Evolutionary conservation across 1,140 invertebrate species (phyloP).

Genomic region (Eupeodes corollae): DNA sequence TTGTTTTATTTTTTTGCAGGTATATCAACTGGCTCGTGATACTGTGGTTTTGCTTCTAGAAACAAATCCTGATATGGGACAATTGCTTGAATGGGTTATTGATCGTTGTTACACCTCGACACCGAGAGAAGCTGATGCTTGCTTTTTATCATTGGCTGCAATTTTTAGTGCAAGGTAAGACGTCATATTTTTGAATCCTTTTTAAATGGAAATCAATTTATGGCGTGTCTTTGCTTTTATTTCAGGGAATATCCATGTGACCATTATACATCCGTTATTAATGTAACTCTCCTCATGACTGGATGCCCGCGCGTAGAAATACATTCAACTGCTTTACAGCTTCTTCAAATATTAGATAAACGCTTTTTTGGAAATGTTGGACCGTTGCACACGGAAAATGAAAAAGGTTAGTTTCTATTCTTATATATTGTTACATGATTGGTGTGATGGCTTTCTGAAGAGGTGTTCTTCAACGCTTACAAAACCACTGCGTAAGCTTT

Average conservation of each 20-base stretch:
- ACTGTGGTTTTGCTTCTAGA: slow-evolving; percentile 89
- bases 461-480: too few relatives aligned
- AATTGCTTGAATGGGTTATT: slow-evolving; percentile 92
- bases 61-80: slow-evolving; percentile 89
- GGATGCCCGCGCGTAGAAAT: slow-evolving; percentile 84
- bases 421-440: too few relatives aligned
- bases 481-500: too few relatives aligned
- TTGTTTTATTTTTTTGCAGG: slow-evolving; percentile 42
- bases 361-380: slow-evolving; percentile 83
- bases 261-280: slow-evolving; percentile 94
- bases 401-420: slow-evolving; percentile 50
- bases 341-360: slow-evolving; percentile 88
- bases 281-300: slow-evolving; percentile 91
- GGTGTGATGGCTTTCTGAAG: too few relatives aligned
- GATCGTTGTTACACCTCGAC: slow-evolving; percentile 91
- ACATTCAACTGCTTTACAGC: slow-evolving; percentile 84
- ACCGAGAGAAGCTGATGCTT: slow-evolving; percentile 83
- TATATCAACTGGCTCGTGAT: slow-evolving; percentile 82
- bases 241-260: slow-evolving; percentile 95
- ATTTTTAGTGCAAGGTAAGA: slow-evolving; percentile 89
- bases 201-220: background rate
- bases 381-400: slow-evolving; percentile 53
- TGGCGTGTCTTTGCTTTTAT: background rate
- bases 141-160: slow-evolving; percentile 87
- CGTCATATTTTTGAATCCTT: background rate